Evolutionary conservation across 2,888 invertebrate genomes (phyloP), one percentile per base, ranked within the genome.

Genomic region (Acrocera orbiculus): DNA sequence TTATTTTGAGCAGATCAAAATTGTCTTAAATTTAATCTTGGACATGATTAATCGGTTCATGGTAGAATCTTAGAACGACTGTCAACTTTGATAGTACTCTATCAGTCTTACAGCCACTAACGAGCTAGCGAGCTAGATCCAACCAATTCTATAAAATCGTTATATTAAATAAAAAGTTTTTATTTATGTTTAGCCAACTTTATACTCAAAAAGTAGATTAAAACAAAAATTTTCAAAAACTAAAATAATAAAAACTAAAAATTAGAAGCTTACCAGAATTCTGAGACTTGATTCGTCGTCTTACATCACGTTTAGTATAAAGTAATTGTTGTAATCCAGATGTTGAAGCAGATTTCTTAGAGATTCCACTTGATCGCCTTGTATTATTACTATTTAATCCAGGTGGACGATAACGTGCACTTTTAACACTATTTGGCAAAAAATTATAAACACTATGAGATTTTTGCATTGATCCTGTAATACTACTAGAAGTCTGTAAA

Each of bases 381-480:
- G 24, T 31, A 14, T 25, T 22, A n/a, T 34, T 34, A 8, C 27
- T 23, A 16, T 36, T 69, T 60, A 78, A 79, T 2, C 81, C 85
- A 0, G 86, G 85, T 2, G 87, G 83, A 4, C 87, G 66, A 56
- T 87, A 87, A 24, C 87, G 66, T 26, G 86, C 86, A 32, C 85
- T 86, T 53, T 86, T 86, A 28, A 82, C 85, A 41, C 76, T 69
- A 36, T 64, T 65, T 45, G 67, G 66, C 44, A 63, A 50, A 47
- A 70, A 69, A 44, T 69, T 69, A 41, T 68, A 65, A 41, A 70
- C 67, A 47, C 68, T 72, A 47, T 74, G 70, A 2, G 73, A 70
- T 49, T 76, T 75, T 46, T 68, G 69, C 58, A 74, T 69, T 25
- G 35, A 20, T 9, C 31, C 36, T 27, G 41, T 41, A 24, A 38